Base-by-base conservation (phyloP, 2,888 invertebrate genomes). In the Orthonevra nobilis region DNA sequence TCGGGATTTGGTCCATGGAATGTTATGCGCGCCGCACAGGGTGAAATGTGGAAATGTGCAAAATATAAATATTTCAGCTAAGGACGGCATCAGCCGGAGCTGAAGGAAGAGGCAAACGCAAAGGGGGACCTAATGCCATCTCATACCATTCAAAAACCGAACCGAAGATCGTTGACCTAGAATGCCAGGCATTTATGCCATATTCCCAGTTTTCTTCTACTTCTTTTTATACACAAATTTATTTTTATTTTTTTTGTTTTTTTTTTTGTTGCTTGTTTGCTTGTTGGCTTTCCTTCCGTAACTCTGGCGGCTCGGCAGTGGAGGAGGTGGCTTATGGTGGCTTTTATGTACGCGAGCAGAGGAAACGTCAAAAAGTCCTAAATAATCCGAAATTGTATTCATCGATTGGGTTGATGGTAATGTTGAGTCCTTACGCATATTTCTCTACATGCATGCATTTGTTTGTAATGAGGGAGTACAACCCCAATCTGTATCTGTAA, bases 311-410 rank as follows among this genome's bases (percentile, higher is more conserved):
- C n/a, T n/a, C n/a, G n/a, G n/a, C n/a, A n/a, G n/a, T n/a, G n/a
- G n/a, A n/a, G n/a, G n/a, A n/a, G n/a, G n/a, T n/a, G n/a, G n/a
- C n/a, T n/a, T n/a, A n/a, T n/a, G n/a, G n/a, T n/a, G n/a, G n/a
- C n/a, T n/a, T n/a, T n/a, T n/a, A n/a, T n/a, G n/a, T n/a, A n/a
- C n/a, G n/a, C n/a, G n/a, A n/a, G n/a, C n/a, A n/a, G n/a, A n/a
- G n/a, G n/a, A n/a, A n/a, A n/a, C n/a, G n/a, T n/a, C 60, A 38
- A 14, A 23, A 6, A 30, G 20, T 17, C 42, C 50, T 56, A 58
- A 77, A 56, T 58, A 70, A 70, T 63, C 56, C 50, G 42, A 74
- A 75, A 70, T 58, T 70, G 60, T 64, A 66, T 72, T 77, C 77
- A 77, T 72, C 72, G 77, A 77, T 72, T 72, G 52, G 60, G 44